Evolutionary conservation across 2,888 invertebrate genomes (phyloP).

Genomic region (Drosophila macrospina): DNA sequence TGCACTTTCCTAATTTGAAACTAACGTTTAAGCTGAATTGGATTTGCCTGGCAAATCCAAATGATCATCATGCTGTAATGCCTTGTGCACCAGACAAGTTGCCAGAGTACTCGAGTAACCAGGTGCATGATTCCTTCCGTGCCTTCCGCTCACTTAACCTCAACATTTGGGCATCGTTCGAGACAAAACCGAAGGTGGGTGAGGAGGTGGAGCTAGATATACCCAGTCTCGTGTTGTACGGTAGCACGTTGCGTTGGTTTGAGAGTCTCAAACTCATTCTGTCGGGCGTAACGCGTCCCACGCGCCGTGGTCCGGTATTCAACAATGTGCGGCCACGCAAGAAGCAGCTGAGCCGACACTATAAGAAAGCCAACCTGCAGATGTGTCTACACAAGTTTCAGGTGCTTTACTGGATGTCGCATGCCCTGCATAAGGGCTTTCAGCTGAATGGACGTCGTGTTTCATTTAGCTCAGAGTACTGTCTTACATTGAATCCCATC

Average conservation of each 20-base stretch:
- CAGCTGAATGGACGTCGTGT: conserved; percentile 93
- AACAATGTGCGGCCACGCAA: conserved; percentile 93
- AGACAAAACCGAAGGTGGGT: conserved; percentile 89
- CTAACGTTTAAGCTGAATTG: conserved; percentile 94
- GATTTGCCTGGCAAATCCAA: conserved; percentile 96
- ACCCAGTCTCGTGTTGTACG: conserved; percentile 93
- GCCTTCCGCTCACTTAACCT: conserved; percentile 96
- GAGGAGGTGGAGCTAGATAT: conserved; percentile 87
- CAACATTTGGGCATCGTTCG: conserved; percentile 91
- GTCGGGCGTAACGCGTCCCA: conserved; percentile 97
- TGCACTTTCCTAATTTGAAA: conserved; percentile 95
- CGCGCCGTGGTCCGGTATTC: conserved; percentile 95
- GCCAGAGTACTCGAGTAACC: conserved; percentile 98
- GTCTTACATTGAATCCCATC: conserved; percentile 89
- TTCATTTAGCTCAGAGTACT: conserved; percentile 92
- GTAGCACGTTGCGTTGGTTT: conserved; percentile 97
- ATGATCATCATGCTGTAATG: conserved; percentile 97
- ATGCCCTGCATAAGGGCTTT: conserved; percentile 96
- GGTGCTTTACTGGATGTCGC: conserved; percentile 97
- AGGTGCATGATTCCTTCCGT: conserved; percentile 97
- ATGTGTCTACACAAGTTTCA: conserved; percentile 94
- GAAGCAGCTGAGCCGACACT: conserved; percentile 96
- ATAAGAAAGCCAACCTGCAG: conserved; percentile 93
- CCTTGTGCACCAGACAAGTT: conserved; percentile 98
- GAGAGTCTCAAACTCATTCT: conserved; percentile 97